A percentile compares a stretch with the other conserved stretches of the same genome.
phyloP scores from a whole-genome alignment of 2,113 vertebrate genomes.

The Morone saxatilis region DNA sequence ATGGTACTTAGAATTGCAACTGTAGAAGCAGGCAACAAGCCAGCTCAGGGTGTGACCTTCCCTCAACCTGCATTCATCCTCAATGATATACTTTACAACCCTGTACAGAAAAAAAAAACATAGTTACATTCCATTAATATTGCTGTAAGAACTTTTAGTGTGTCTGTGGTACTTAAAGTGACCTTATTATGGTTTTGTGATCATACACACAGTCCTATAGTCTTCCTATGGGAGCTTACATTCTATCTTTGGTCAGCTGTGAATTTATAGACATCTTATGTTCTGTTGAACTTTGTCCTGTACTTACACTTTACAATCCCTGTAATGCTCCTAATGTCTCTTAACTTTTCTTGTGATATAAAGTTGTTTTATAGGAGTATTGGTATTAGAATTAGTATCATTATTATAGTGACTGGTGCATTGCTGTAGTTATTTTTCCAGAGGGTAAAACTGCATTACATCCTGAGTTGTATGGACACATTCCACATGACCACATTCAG shows the following conservation, averaged over 20 bases:
- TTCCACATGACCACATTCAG: not conserved
- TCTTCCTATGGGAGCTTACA: not conserved
- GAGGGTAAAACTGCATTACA: not conserved
- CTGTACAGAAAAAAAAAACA: not conserved
- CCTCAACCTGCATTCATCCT: constrained; percentile 40
- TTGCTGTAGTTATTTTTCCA: not conserved
- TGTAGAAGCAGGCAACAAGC: constrained; percentile 44
- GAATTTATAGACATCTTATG: not conserved
- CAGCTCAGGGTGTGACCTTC: constrained; percentile 61
- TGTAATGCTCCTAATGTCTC: not conserved
- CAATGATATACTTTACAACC: constrained; percentile 15
- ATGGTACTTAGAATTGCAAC: constrained; percentile 58
- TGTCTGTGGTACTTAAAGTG: not conserved
- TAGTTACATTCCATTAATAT: not conserved
- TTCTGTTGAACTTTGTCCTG: not conserved
- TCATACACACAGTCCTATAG: not conserved
- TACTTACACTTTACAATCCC: not conserved
- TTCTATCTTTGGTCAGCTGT: not conserved
- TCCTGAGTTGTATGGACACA: not conserved
- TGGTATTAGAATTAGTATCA: not conserved
- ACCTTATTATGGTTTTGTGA: not conserved
- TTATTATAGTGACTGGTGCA: not conserved
- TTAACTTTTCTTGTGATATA: not conserved
- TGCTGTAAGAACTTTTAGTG: not conserved
- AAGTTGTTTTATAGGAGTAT: not conserved